Evolutionary conservation across 2,113 vertebrate species (phyloP).

Genomic region (Actenoides hombroni): DNA sequence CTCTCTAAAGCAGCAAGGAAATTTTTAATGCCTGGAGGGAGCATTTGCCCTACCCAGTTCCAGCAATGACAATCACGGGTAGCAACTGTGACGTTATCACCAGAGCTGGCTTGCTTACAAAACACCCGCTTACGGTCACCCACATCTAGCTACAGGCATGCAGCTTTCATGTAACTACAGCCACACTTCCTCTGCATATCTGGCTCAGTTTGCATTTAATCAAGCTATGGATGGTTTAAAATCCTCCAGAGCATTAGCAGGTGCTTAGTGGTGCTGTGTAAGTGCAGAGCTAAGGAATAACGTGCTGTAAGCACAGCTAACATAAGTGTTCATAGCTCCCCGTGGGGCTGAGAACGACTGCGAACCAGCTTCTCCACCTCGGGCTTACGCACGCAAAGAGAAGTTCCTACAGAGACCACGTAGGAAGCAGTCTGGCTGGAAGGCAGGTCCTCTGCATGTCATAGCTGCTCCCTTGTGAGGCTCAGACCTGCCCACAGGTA

Average conservation of each 20-base stretch:
- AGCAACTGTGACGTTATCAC: not conserved
- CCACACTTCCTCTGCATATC: not conserved
- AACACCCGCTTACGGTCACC: not conserved
- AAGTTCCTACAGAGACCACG: not conserved
- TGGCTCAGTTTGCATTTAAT: slow-evolving; percentile 31
- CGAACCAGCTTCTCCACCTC: not conserved
- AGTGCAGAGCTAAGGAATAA: slow-evolving; percentile 65
- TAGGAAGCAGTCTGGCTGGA: not conserved
- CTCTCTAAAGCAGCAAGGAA: not conserved
- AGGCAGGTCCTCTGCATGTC: not conserved
- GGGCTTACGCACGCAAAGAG: not conserved
- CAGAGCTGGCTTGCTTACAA: not conserved
- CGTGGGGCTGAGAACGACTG: not conserved
- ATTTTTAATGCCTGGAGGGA: not conserved
- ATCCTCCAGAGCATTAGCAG: slow-evolving; percentile 63
- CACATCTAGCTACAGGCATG: not conserved
- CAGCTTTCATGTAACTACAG: not conserved
- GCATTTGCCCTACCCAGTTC: not conserved
- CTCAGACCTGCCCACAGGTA: not conserved
- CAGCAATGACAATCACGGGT: not conserved
- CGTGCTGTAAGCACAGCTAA: slow-evolving; percentile 58
- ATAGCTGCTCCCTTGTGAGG: not conserved
- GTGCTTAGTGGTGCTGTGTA: slow-evolving; percentile 51
- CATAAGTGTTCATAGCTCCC: slow-evolving; percentile 54
- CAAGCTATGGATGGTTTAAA: slow-evolving; percentile 30